Evolutionary conservation across 2,888 invertebrate species (phyloP).

Genomic region (Watsonalla binaria): DNA sequence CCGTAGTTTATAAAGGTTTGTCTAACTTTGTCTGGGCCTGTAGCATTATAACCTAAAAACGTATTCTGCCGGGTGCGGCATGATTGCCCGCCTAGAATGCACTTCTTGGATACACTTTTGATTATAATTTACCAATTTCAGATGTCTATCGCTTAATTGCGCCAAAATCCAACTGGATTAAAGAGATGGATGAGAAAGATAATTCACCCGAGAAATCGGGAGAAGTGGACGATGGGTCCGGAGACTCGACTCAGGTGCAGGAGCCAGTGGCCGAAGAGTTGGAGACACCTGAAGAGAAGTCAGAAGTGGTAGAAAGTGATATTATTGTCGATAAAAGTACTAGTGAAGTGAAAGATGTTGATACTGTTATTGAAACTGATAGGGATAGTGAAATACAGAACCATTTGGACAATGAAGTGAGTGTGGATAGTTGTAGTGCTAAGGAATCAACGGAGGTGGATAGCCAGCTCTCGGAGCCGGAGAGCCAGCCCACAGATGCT

Average conservation of each 20-base stretch:
- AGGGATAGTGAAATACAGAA: constrained; percentile 45
- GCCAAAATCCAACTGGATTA: constrained; percentile 40
- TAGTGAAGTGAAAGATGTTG: constrained; percentile 15
- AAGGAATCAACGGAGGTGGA: constrained; percentile 24
- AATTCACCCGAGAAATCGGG: constrained; percentile 35
- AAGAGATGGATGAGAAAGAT: constrained; percentile 64
- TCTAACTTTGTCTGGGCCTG: constrained; percentile 7
- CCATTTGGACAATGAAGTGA: constrained; percentile 51
- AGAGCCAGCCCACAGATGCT: constrained; percentile 24
- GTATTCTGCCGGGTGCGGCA: constrained; percentile 53
- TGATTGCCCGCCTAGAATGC: constrained; percentile 5
- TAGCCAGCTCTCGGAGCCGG: constrained; percentile 24
- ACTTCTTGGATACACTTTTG: constrained; percentile 9
- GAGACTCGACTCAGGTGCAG: constrained; percentile 13
- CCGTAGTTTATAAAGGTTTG: not conserved
- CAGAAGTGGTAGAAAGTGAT: constrained; percentile 11
- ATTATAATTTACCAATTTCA: constrained; percentile 33
- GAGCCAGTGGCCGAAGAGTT: constrained; percentile 13
- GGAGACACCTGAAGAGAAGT: constrained; percentile 12
- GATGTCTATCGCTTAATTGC: constrained; percentile 41
- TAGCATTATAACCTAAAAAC: constrained; percentile 62
- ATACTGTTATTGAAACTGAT: constrained; percentile 19
- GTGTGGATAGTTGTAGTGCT: constrained; percentile 34
- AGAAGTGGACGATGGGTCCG: constrained; percentile 21
- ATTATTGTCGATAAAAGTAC: constrained; percentile 8